Evolutionary conservation across 2,797 vertebrate genomes (phyloP).

Genomic region (Tapirus indicus): DNA sequence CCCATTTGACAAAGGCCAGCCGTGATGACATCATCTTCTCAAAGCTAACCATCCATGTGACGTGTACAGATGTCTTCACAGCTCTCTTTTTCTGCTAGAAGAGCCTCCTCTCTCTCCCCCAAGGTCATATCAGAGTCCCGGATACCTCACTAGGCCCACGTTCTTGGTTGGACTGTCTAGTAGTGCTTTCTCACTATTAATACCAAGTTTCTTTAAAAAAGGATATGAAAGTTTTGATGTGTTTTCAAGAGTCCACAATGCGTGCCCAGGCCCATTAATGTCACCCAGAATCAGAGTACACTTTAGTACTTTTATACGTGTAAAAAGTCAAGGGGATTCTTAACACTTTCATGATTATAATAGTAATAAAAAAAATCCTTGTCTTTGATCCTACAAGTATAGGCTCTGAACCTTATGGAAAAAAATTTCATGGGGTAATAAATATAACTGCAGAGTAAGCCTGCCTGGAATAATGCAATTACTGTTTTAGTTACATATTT

Average conservation of each 20-base stretch:
- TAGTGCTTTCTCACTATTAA: background rate
- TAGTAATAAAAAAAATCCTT: background rate
- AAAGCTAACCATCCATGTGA: background rate
- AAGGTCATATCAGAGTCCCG: background rate
- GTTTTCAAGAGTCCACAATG: background rate
- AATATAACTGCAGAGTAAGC: background rate
- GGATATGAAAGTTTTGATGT: background rate
- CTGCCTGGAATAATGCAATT: background rate
- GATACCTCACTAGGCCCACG: rapidly evolving
- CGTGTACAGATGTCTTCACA: background rate
- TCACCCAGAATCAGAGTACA: background rate
- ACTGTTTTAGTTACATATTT: background rate
- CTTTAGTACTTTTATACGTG: background rate
- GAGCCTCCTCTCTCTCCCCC: too few species aligned
- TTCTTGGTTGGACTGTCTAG: background rate
- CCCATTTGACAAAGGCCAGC: background rate
- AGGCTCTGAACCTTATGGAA: background rate
- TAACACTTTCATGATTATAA: background rate
- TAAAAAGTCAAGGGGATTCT: background rate
- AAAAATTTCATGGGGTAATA: background rate
- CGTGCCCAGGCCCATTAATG: background rate
- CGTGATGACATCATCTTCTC: background rate
- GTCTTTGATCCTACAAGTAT: background rate
- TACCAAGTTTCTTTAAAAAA: background rate
- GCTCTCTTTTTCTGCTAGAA: background rate